phyloP scores from a whole-genome alignment of 2,888 invertebrate species.

The Clitarchus hookeri region DNA sequence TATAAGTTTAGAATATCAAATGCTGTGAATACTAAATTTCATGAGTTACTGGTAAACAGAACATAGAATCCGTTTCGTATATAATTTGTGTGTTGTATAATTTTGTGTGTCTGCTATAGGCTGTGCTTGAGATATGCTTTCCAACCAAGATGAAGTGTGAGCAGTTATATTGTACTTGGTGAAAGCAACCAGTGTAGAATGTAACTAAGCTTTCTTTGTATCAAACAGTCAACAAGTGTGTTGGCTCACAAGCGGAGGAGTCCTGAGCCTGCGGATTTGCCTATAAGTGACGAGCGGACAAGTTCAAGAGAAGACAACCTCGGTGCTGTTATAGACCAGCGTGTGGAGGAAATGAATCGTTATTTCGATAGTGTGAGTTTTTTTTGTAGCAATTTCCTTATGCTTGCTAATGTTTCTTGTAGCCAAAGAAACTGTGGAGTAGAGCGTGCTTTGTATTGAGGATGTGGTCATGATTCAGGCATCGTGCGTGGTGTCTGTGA shows the following conservation, averaged over 20 bases:
- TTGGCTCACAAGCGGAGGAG: constrained; percentile 74
- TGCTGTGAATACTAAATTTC: too few relatives aligned
- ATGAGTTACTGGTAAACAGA: too few relatives aligned
- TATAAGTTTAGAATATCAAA: too few relatives aligned
- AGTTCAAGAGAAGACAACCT: constrained; percentile 53
- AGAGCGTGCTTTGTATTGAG: background rate
- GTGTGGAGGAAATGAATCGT: constrained; percentile 73
- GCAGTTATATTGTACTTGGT: too few relatives aligned
- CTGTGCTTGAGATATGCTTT: too few relatives aligned
- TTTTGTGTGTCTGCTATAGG: too few relatives aligned
- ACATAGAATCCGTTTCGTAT: too few relatives aligned
- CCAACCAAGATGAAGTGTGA: too few relatives aligned
- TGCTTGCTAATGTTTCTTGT: background rate
- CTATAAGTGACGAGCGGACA: constrained; percentile 65
- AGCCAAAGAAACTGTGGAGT: background rate
- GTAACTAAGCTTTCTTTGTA: too few relatives aligned
- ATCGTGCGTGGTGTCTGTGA: constrained; percentile 79
- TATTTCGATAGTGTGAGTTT: constrained; percentile 73
- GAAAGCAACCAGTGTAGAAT: too few relatives aligned
- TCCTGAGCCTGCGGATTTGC: constrained; percentile 62
- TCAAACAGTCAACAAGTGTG: constrained; percentile 76
- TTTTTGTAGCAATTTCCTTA: background rate
- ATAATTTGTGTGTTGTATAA: too few relatives aligned
- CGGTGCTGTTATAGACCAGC: constrained; percentile 74
- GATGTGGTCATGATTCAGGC: constrained; percentile 55